phyloP scores from a whole-genome alignment of 2,113 vertebrate genomes.

The Lutjanus erythropterus region DNA sequence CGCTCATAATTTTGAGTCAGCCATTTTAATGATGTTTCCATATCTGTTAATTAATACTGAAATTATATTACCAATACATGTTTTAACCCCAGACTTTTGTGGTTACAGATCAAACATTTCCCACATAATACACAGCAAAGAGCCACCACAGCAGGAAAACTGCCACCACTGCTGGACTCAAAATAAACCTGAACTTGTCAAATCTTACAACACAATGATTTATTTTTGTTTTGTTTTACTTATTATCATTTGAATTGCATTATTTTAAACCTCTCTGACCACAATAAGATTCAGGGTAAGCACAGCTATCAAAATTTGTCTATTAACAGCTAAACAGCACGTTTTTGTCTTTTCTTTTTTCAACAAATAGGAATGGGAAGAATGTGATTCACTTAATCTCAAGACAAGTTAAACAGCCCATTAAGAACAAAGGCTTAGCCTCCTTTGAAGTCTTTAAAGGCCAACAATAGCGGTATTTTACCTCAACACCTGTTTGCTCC shows the following conservation, averaged over 20 bases:
- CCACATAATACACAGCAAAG: neutral
- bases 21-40: neutral
- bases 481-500: slow-evolving; percentile 66
- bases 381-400: slow-evolving; percentile 42
- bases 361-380: slow-evolving; percentile 40
- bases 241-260: neutral
- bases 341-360: slow-evolving; percentile 6
- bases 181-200: neutral
- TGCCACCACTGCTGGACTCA: neutral
- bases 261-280: neutral
- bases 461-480: slow-evolving; percentile 50
- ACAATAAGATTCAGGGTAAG: neutral
- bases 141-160: neutral
- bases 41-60: neutral
- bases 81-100: neutral
- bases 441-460: slow-evolving; percentile 60
- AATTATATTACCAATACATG: neutral
- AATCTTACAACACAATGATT: neutral
- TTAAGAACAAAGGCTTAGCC: slow-evolving; percentile 53
- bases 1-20: neutral
- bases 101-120: neutral
- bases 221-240: no score
- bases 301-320: neutral
- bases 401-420: slow-evolving; percentile 20
- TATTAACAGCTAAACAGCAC: neutral